phyloP scores from a whole-genome alignment of 1,140 invertebrate species.

The Microplitis mediator region DNA sequence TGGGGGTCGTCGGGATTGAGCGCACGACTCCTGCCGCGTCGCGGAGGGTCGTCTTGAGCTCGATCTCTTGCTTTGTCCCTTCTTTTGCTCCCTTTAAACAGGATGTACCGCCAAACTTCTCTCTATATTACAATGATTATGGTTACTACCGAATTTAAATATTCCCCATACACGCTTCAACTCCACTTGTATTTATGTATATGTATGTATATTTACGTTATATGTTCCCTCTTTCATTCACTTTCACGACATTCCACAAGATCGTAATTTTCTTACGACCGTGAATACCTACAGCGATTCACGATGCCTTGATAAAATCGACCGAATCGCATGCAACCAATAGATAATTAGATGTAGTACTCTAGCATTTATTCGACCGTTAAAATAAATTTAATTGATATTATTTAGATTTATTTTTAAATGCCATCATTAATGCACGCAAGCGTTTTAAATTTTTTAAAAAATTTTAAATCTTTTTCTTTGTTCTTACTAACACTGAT shows the following conservation, averaged over 20 bases:
- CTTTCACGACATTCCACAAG: conserved; percentile 19
- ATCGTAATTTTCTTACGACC: conserved; percentile 13
- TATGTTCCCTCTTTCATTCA: neutral
- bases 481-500: too few species aligned
- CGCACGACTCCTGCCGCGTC: conserved; percentile 30
- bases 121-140: neutral
- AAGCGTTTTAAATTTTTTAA: too few species aligned
- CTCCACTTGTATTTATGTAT: neutral
- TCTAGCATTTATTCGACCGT: neutral
- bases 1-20: conserved; percentile 34
- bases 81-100: neutral
- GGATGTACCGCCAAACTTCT: neutral
- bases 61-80: neutral
- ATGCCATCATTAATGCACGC: too few species aligned
- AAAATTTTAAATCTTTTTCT: too few species aligned
- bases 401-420: too few species aligned
- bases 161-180: neutral
- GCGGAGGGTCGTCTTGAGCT: conserved; percentile 19
- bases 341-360: neutral
- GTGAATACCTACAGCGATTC: neutral
- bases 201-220: too few species aligned
- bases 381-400: neutral
- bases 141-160: conserved; percentile 7
- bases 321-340: conserved; percentile 16
- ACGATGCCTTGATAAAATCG: neutral